phyloP scores from a whole-genome alignment of 1,140 invertebrate genomes.

The Agrilus planipennis region DNA sequence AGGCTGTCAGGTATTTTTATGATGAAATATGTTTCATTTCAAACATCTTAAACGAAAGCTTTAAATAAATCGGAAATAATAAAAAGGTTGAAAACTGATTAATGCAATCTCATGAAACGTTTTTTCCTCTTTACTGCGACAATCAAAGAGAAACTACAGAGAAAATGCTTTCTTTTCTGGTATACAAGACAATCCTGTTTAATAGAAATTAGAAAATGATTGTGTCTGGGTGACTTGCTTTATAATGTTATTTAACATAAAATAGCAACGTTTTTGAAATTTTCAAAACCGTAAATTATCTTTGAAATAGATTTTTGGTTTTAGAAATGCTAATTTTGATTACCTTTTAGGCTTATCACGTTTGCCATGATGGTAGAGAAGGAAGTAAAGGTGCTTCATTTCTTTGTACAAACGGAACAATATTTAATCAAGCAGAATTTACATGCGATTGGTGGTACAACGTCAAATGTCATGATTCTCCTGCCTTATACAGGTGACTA shows the following conservation, averaged over 20 bases:
- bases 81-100: too few species aligned
- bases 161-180: neutral
- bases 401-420: slow-evolving; percentile 77
- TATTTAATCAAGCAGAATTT: slow-evolving; percentile 80
- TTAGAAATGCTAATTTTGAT: neutral
- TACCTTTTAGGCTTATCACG: slow-evolving; percentile 59
- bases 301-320: neutral
- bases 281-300: too few species aligned
- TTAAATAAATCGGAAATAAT: too few species aligned
- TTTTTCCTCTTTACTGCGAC: too few species aligned
- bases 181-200: neutral
- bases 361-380: slow-evolving; percentile 72
- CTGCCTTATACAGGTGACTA: slow-evolving; percentile 43
- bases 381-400: slow-evolving; percentile 69
- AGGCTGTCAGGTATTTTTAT: slow-evolving; percentile 57
- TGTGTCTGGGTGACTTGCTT: too few species aligned
- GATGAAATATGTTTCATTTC: too few species aligned
- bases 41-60: too few species aligned
- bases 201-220: too few species aligned
- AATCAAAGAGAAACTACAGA: too few species aligned
- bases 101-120: too few species aligned
- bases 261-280: too few species aligned
- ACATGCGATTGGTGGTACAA: slow-evolving; percentile 92
- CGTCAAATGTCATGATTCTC: slow-evolving; percentile 64
- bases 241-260: too few species aligned